Evolutionary conservation across 2,888 invertebrate genomes (phyloP).

Genomic region (Drosophila recens): DNA sequence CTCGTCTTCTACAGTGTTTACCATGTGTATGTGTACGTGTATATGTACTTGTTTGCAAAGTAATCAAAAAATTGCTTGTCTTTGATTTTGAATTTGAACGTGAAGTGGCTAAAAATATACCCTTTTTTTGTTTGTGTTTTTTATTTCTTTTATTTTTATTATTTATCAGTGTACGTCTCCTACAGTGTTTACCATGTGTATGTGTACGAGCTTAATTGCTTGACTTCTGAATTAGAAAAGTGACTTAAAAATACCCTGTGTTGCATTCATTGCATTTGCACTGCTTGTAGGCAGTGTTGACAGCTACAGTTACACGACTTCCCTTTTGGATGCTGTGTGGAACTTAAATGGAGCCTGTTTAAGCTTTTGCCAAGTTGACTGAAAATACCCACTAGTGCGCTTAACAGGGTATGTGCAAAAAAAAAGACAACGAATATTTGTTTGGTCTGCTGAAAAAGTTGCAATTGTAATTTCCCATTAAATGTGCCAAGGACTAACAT

Average conservation of each 20-base stretch:
- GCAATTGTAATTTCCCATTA: slow-evolving; percentile 34
- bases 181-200: too few species aligned
- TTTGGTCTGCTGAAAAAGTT: slow-evolving; percentile 27
- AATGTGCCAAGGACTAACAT: slow-evolving; percentile 43
- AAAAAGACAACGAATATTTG: not conserved
- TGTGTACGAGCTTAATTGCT: too few species aligned
- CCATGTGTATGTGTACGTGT: slow-evolving; percentile 3
- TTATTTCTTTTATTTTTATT: too few species aligned
- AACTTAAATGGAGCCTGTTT: not conserved
- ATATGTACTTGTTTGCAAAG: slow-evolving; percentile 40
- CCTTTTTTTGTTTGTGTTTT: too few species aligned
- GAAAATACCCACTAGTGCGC: slow-evolving; percentile 1
- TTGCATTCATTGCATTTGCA: not conserved
- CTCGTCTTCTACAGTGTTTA: not conserved
- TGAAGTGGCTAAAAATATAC: too few species aligned
- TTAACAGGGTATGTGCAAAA: slow-evolving; percentile 10
- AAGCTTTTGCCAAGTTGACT: not conserved
- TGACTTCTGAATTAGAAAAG: too few species aligned
- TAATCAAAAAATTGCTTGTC: slow-evolving; percentile 32
- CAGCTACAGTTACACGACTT: not conserved
- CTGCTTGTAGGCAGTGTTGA: not conserved
- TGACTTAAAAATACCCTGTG: not conserved
- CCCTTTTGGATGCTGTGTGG: not conserved
- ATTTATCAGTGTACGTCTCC: too few species aligned
- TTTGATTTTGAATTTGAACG: not conserved